Base-by-base conservation (phyloP, 2,113 vertebrate species). In the Irena cyanogastra region DNA sequence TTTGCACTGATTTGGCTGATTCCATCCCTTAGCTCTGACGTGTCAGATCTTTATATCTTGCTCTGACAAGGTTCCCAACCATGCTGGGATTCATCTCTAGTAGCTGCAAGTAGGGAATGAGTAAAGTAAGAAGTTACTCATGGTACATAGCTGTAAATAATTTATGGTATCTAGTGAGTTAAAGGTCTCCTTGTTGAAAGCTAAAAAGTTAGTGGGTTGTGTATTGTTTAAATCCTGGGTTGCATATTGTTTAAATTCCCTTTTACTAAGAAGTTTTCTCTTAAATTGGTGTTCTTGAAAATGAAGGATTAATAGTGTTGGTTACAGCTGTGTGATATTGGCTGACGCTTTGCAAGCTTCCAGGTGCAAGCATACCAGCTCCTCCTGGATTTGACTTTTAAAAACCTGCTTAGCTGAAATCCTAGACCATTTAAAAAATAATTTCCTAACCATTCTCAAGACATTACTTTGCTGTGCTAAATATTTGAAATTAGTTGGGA, bases 71-170 rank as follows among this genome's bases (percentile, higher is more conserved):
- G 20, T 31, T 52, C 56, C 33, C 27, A 71, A 0, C 7, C 59
- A 21, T 0, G 0, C 2, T 74, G 44, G 52, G 64, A 65, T 66
- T 57, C 61, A 47, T 68, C 49, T 33, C 35, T 21, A 33, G 21
- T 10, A 80, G n/a, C 39, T 71, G 53, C 54, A 33, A 21, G 20
- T 59, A 33, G 49, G 39, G 37, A 87, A 71, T 45, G 13, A 33
- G 24, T 59, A 42, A 78, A 78, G 70, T 77, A 33, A 74, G 22
- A 68, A 42, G 30, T 70, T 76, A 57, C 16, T 76, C 30, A 9
- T 7, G 47, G 14, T 75, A 23, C 35, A 19, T 11, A 83, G 41
- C n/a, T 76, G 6, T 57, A 81, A 80, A 61, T 87, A 63, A 59
- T 39, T 66, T 52, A 10, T 1, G 26, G 9, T 41, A 18, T 47